Percentiles rank a stretch among this genome's conserved stretches.
Conservation (phyloP, 2,888 invertebrate genomes). For the Scrobipalpa costella region DNA sequence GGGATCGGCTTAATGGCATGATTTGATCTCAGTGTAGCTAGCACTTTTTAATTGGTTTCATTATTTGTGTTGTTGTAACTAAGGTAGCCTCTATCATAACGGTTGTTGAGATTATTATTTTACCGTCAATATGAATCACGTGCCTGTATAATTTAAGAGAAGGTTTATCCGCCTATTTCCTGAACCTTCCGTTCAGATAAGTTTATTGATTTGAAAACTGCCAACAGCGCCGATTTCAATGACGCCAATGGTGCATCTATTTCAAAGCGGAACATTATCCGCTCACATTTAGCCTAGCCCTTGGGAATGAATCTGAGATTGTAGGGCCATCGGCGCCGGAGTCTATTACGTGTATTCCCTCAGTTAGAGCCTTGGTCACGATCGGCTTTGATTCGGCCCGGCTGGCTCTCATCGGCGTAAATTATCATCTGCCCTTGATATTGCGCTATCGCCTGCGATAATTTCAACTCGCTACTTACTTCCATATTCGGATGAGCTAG, state of each 20-base stretch:
- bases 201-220: conserved; percentile 20
- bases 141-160: background rate
- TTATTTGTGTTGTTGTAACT: background rate
- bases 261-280: conserved; percentile 18
- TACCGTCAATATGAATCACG: background rate
- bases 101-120: background rate
- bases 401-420: conserved; percentile 44
- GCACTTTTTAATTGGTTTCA: background rate
- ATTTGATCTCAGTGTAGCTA: background rate
- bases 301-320: conserved; percentile 39
- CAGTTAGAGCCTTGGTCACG: conserved; percentile 55
- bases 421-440: conserved; percentile 46
- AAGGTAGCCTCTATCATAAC: background rate
- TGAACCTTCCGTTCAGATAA: background rate
- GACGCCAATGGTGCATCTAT: background rate
- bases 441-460: conserved; percentile 35
- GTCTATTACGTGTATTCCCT: conserved; percentile 41
- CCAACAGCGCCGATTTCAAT: conserved; percentile 13
- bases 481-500: conserved; percentile 22
- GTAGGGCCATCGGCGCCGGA: conserved; percentile 40
- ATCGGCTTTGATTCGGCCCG: conserved; percentile 50
- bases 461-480: conserved; percentile 28
- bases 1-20: background rate
- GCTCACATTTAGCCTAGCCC: conserved; percentile 33
- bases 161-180: background rate